Conservation (phyloP, 2,888 invertebrate species). For the Caenorhabditis becei region DNA sequence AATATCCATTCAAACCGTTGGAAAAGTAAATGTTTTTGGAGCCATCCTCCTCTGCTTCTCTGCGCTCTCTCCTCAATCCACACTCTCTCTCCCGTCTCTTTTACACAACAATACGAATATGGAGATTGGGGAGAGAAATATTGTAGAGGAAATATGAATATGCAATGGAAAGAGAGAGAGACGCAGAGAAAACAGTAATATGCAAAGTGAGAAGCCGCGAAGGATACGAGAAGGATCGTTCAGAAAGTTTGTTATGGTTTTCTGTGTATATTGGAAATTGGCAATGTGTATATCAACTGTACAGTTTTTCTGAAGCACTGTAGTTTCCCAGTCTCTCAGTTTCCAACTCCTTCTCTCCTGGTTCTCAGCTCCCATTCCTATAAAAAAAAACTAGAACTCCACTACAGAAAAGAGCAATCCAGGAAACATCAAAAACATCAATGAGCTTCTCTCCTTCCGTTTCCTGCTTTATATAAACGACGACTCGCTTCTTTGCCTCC, state of each 20-base stretch:
- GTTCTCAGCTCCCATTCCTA: too few relatives aligned
- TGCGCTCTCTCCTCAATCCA: not conserved
- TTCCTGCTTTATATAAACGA: not conserved
- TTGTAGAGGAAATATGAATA: constrained; percentile 36
- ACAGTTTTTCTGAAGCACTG: too few relatives aligned
- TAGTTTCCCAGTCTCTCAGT: too few relatives aligned
- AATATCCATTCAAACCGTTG: not conserved
- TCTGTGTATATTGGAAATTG: too few relatives aligned
- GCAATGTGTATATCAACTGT: too few relatives aligned
- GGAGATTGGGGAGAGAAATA: constrained; percentile 23
- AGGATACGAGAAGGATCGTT: not conserved
- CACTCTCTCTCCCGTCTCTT: constrained; percentile 15
- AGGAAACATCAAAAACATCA: too few relatives aligned
- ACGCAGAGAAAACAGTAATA: constrained; percentile 38
- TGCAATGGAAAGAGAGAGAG: constrained; percentile 7
- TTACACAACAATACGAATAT: constrained; percentile 48
- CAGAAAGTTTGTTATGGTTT: too few relatives aligned
- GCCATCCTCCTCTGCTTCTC: constrained; percentile 20
- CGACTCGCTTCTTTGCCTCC: not conserved
- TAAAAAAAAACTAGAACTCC: too few relatives aligned
- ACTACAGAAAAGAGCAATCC: too few relatives aligned
- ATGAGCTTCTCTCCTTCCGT: constrained; percentile 8
- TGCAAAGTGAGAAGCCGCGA: constrained; percentile 34
- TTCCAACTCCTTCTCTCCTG: too few relatives aligned
- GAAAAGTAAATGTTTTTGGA: constrained; percentile 27